These are phyloP conservation scores for Nesoenas mayeri DNA, from an alignment of 2,113 vertebrate species.

Conservation along the genomic window DNA sequence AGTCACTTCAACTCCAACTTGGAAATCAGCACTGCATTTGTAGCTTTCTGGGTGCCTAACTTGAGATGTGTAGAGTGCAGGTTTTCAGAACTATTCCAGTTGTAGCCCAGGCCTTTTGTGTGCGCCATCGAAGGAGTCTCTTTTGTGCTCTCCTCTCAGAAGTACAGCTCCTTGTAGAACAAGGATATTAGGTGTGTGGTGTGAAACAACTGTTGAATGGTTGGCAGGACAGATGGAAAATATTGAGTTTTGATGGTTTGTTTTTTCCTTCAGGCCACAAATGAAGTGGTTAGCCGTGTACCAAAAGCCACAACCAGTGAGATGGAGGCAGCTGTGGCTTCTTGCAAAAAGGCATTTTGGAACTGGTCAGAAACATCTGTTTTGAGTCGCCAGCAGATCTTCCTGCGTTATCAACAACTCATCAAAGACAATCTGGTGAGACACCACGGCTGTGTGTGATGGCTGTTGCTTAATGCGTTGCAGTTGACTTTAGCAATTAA, in stretches of 20 bases:
- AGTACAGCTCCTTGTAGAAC: neutral
- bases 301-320: constrained; percentile 92
- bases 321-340: constrained; percentile 89
- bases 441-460: neutral
- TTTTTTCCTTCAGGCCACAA: constrained; percentile 85
- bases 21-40: neutral
- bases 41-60: neutral
- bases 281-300: constrained; percentile 86
- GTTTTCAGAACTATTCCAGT: neutral
- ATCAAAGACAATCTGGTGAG: constrained; percentile 98
- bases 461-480: neutral
- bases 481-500: neutral
- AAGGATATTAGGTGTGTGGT: neutral
- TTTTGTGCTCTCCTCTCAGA: neutral
- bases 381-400: constrained; percentile 91
- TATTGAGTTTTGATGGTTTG: neutral
- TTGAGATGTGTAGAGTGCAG: neutral
- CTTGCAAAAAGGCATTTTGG: constrained; percentile 85
- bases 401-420: constrained; percentile 93
- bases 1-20: neutral
- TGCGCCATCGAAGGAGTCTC: neutral
- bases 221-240: neutral
- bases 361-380: constrained; percentile 93
- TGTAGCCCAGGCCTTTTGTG: neutral
- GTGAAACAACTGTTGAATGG: neutral